Evolutionary conservation across 1,140 invertebrate genomes (phyloP).

Genomic region (Drosophila lowei): DNA sequence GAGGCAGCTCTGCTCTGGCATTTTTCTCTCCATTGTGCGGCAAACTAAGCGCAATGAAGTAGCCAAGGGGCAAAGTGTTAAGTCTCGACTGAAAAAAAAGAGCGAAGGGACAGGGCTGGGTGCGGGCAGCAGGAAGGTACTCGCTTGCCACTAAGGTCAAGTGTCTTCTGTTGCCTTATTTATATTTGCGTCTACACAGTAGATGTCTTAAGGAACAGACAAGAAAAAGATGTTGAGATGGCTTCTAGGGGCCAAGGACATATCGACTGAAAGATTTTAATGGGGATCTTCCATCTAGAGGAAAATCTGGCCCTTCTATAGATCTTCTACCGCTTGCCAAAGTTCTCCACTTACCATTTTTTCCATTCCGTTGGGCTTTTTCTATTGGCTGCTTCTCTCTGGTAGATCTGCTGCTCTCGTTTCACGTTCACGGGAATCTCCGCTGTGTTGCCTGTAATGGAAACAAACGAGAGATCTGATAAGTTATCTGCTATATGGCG

Average conservation of each 20-base stretch:
- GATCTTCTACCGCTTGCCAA: background rate
- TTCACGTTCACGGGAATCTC: constrained; percentile 17
- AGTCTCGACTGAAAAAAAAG: background rate
- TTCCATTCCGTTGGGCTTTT: constrained; percentile 68
- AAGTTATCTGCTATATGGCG: constrained; percentile 53
- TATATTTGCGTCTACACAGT: constrained; percentile 28
- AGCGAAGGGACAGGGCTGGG: background rate
- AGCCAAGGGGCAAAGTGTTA: constrained; percentile 49
- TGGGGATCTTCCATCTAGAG: background rate
- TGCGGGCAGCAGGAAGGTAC: background rate
- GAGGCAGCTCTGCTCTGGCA: constrained; percentile 7
- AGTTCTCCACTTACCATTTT: constrained; percentile 64
- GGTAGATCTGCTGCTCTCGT: constrained; percentile 14
- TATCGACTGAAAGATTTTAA: background rate
- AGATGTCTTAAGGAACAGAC: constrained; percentile 8
- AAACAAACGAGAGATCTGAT: constrained; percentile 52
- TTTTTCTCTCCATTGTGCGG: constrained; percentile 61
- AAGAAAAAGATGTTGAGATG: background rate
- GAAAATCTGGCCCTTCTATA: background rate
- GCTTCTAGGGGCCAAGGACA: background rate
- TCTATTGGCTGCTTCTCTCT: constrained; percentile 31
- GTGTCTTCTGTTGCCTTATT: constrained; percentile 45
- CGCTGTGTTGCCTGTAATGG: constrained; percentile 51
- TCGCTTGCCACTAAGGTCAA: constrained; percentile 50
- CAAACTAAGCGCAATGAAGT: constrained; percentile 75